Base-by-base conservation (phyloP, 2,113 vertebrate species). In the Scophthalmus maximus region DNA sequence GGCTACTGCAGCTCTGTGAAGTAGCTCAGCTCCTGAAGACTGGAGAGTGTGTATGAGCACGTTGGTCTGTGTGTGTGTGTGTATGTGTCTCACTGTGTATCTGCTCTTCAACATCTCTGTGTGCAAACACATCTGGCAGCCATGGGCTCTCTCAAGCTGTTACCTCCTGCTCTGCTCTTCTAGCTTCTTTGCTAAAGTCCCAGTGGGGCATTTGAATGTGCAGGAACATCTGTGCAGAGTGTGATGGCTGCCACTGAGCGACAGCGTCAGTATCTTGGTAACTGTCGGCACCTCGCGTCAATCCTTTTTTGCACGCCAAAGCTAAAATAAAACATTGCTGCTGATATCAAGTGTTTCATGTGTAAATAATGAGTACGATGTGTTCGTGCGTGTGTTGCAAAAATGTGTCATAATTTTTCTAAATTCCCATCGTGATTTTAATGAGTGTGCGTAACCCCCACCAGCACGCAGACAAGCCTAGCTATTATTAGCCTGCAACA, bases 1-100 rank as follows among this genome's bases (percentile, higher is more conserved):
- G 80, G 83, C 65, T 2, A 22, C 10, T 10, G 50, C 40, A 64
- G 63, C 64, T n/a, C n/a, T 66, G 22, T 53, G 67, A 36, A 47
- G 40, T 7, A 22, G 12, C 46, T 17, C 59, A 25, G 44, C 63
- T 38, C 10, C 68, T 27, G 40, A 66, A 5, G 12, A 20, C 1
- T n/a, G n/a, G n/a, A n/a, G 0, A 38, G 36, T 11, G 25, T 6
- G 36, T 27, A 50, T 20, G 23, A 20, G 34, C 11, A 11, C 4
- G 5, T 40, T 30, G 23, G 51, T 12, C 9, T 47, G 15, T 36
- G 23, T 6, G 22, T 8, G 14, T 2, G 15, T 46, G 44, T 26
- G 8, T 17, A 29, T 38, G 23, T 12, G 44, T 40, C 18, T n/a
- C 42, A n/a, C 17, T 2, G 42, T 8, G 42, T n/a, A n/a, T 12